Evolutionary conservation across 2,113 vertebrate genomes (phyloP).

Genomic region (Macrotus californicus): DNA sequence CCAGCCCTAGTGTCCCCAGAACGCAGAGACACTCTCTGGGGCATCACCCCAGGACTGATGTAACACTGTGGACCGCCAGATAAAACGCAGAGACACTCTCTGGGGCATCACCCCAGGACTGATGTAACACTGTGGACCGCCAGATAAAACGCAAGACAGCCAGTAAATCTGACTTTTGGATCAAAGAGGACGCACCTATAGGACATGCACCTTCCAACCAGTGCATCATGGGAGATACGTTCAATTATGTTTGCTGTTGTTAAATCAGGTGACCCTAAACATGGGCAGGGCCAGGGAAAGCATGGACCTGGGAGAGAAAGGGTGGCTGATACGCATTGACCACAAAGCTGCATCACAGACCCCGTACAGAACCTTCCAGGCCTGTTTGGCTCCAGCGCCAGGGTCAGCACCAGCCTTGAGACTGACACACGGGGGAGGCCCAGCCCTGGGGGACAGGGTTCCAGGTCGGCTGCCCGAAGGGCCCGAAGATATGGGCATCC

Average conservation of each 20-base stretch:
- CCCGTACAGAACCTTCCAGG: not conserved
- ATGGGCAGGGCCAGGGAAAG: not conserved
- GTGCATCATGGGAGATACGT: not conserved
- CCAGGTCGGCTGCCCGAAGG: not conserved
- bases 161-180: too few species aligned
- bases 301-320: not conserved
- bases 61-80: not conserved
- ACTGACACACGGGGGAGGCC: not conserved
- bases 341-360: not conserved
- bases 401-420: not conserved
- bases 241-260: not conserved
- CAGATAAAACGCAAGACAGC: not conserved
- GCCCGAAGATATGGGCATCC: not conserved
- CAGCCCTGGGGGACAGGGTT: not conserved
- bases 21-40: not conserved
- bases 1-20: not conserved
- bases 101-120: not conserved
- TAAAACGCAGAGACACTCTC: not conserved
- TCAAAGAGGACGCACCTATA: not conserved
- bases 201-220: too few species aligned
- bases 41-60: not conserved
- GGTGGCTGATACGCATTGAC: rapidly evolving
- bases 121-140: not conserved
- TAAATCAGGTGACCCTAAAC: not conserved
- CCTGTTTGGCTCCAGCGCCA: not conserved